Conservation (phyloP, 2,888 invertebrate species). For the Brachyptera risi region DNA sequence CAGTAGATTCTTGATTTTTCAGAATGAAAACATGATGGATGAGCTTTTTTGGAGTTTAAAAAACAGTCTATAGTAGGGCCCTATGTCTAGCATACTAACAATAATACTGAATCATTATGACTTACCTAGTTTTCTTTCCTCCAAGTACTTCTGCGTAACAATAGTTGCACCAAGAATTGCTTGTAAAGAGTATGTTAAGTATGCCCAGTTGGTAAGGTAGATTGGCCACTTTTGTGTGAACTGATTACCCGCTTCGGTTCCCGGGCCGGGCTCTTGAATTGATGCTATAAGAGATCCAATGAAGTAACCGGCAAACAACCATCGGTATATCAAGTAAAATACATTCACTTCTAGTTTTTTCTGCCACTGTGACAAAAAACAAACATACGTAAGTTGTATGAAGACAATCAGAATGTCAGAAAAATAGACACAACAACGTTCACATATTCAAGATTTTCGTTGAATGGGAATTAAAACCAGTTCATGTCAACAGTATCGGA, state of each 20-base stretch:
- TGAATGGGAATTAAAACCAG: too few species aligned
- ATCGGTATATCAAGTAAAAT: slow-evolving; percentile 52
- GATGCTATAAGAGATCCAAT: slow-evolving; percentile 44
- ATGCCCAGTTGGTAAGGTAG: slow-evolving; percentile 72
- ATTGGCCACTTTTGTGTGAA: slow-evolving; percentile 57
- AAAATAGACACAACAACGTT: too few species aligned
- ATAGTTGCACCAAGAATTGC: slow-evolving; percentile 52
- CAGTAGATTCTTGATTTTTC: too few species aligned
- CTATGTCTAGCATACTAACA: background rate
- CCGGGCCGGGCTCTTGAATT: slow-evolving; percentile 42
- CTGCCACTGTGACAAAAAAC: slow-evolving; percentile 56
- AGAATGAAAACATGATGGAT: background rate
- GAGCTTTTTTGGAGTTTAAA: background rate
- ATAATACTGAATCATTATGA: too few species aligned
- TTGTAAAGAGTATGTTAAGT: slow-evolving; percentile 55
- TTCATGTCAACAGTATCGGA: too few species aligned
- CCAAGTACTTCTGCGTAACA: slow-evolving; percentile 41
- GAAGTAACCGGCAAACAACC: slow-evolving; percentile 53
- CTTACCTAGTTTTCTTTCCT: background rate
- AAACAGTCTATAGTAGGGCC: background rate
- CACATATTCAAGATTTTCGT: too few species aligned
- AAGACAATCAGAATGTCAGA: too few species aligned
- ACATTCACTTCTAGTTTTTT: slow-evolving; percentile 47
- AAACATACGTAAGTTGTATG: too few species aligned
- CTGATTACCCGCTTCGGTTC: background rate